These are phyloP conservation scores for Ptychobarbus kaznakovi DNA, from an alignment of 2,797 vertebrate genomes.

Conservation along the genomic window DNA sequence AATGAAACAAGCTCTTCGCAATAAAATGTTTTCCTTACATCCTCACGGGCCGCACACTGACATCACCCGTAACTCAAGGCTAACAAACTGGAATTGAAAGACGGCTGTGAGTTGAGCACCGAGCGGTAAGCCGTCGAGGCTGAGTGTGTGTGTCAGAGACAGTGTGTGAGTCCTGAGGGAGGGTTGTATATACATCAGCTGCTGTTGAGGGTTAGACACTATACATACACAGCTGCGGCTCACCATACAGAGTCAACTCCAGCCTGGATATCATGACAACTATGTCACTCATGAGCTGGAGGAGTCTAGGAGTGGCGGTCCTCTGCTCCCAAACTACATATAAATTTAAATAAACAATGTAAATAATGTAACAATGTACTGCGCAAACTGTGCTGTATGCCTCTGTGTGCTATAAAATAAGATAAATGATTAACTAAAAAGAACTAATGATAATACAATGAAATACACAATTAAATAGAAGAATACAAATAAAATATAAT, in stretches of 20 bases:
- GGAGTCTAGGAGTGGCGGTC: slow-evolving; percentile 27
- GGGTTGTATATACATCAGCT: slow-evolving; percentile 39
- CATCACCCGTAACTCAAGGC: not conserved
- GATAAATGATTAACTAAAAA: not conserved
- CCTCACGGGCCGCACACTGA: slow-evolving; percentile 6
- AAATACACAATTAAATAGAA: not conserved
- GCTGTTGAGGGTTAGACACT: slow-evolving; percentile 15
- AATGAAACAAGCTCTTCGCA: slow-evolving; percentile 38
- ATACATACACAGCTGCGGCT: slow-evolving; percentile 34
- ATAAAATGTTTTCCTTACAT: not conserved
- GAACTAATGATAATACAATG: not conserved
- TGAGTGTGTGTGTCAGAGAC: slow-evolving; percentile 7
- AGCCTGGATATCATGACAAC: slow-evolving; percentile 53
- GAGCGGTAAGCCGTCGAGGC: not conserved
- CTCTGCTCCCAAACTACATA: not conserved
- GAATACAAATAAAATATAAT: not conserved
- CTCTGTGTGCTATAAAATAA: not conserved
- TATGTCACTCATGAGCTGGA: slow-evolving; percentile 37
- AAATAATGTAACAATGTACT: not conserved
- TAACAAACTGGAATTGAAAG: slow-evolving; percentile 32
- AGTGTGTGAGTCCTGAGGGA: slow-evolving; percentile 15
- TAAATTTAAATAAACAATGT: not conserved
- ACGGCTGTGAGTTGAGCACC: not conserved
- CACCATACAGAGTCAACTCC: slow-evolving; percentile 37
- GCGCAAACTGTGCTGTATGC: not conserved